Percentiles rank a stretch among this genome's conserved stretches.
Evolutionary conservation across 1,140 invertebrate species (phyloP).

Genomic region (Lepeophtheirus salmonis): DNA sequence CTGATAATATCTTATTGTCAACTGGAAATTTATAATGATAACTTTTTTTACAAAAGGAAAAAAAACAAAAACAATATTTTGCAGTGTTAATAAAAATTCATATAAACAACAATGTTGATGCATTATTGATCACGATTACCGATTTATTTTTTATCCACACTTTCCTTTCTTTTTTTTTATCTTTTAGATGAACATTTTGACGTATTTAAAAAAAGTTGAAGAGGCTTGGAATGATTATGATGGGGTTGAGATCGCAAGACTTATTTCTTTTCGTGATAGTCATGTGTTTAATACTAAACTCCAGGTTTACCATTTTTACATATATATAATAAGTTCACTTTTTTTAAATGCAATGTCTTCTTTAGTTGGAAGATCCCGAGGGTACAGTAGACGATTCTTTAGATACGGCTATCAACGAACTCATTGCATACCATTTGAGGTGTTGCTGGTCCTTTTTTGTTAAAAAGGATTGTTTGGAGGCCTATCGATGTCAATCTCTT

Average conservation of each 20-base stretch:
- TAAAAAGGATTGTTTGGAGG: constrained; percentile 30
- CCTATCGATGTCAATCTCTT: constrained; percentile 19
- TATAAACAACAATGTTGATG: too few species aligned
- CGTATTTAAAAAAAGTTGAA: neutral
- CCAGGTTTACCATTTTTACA: too few species aligned
- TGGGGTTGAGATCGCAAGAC: constrained; percentile 17
- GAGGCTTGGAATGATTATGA: constrained; percentile 16
- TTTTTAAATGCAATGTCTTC: too few species aligned
- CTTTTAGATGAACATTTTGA: neutral
- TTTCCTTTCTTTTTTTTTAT: neutral
- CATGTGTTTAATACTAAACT: constrained; percentile 49
- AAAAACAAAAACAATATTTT: too few species aligned
- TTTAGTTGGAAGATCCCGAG: constrained; percentile 47
- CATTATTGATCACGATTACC: too few species aligned
- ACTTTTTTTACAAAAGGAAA: too few species aligned
- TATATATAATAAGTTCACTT: too few species aligned
- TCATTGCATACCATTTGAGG: constrained; percentile 51
- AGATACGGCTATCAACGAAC: constrained; percentile 51
- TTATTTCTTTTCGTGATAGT: constrained; percentile 53
- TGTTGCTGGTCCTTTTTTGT: constrained; percentile 1
- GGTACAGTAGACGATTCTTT: constrained; percentile 46
- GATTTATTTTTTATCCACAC: neutral
- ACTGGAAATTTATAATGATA: too few species aligned
- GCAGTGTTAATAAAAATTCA: too few species aligned
- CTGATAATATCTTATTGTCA: too few species aligned